Conservation (phyloP, 2,797 vertebrate genomes). For the Danio aesculapii region DNA sequence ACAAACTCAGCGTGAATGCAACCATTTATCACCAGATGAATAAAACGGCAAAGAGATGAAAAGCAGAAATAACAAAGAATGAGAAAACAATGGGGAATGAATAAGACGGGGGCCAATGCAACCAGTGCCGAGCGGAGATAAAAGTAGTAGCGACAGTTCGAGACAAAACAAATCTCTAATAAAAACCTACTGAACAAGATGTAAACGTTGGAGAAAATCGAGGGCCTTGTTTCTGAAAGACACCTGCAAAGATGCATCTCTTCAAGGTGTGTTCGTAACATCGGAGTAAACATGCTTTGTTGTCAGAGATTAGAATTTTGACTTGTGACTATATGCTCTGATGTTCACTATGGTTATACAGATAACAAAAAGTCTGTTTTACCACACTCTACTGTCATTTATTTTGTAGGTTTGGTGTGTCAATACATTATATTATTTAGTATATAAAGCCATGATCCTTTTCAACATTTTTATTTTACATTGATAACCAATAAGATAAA, state of each 20-base stretch:
- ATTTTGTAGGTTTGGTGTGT: no score
- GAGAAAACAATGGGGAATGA: conserved; percentile 43
- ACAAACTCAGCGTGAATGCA: conserved; percentile 43
- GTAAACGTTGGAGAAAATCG: conserved; percentile 13
- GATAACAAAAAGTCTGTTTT: no score
- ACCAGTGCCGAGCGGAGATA: conserved; percentile 23
- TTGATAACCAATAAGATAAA: no score
- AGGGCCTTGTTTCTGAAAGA: conserved; percentile 12
- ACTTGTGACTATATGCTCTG: conserved; percentile 1
- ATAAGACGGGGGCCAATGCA: conserved; percentile 7
- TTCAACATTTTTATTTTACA: no score
- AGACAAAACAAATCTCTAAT: conserved; percentile 33
- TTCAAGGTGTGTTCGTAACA: conserved; percentile 17
- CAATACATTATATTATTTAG: no score
- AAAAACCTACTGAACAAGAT: conserved; percentile 12
- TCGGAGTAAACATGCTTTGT: conserved; percentile 23
- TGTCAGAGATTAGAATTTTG: conserved; percentile 31
- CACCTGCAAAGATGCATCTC: conserved; percentile 16
- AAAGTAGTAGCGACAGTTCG: conserved; percentile 15
- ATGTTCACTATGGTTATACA: background rate
- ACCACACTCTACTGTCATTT: no score
- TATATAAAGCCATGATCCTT: no score
- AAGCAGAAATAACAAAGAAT: conserved; percentile 43
- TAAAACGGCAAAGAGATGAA: conserved; percentile 28
- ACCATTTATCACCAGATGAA: conserved; percentile 47